Base-by-base conservation (phyloP, 2,797 vertebrate species). In the Lagorchestes hirsutus region DNA sequence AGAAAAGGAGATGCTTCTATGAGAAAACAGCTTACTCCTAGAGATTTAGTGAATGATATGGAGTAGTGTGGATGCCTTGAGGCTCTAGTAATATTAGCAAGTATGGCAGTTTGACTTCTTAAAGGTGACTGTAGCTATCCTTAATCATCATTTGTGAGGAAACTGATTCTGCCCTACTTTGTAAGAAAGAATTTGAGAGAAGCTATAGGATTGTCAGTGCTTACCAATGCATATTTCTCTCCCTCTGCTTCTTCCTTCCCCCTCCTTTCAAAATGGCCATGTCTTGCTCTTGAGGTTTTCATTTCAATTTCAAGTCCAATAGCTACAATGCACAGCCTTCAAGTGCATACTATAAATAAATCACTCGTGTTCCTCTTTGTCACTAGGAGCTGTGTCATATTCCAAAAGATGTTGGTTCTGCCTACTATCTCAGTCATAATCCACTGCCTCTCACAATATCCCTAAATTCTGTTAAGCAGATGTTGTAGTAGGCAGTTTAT, bases 271-370 rank as follows among this genome's bases (percentile, higher is more conserved):
- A 97, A 98, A 97, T 97, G 97, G 97, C 96, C 93, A 94, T 97
- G 95, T 97, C 97, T 97, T 98, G 97, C 97, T 97, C 97, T 95
- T 0, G 2, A 93, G 91, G 97, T 93, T 96, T 96, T 95, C 96
- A 95, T 93, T 54, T 31, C 93, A 95, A 95, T 95, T 96, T 96
- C 97, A 97, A 92, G 97, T 93, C 97, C 96, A 98, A 97, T 97
- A 98, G 98, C 96, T 98, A 98, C 95, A 96, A 97, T 98, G 97
- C 97, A 96, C 98, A 97, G 97, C 98, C 97, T 98, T 98, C 97
- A 98, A 98, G 97, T 98, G 98, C 97, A 93, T 98, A 96, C 98
- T 98, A 98, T 98, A 98, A 98, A 99, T 98, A 98, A 98, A 98
- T 97, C 59, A 97, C 96, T 98, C 98, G 97, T 98, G 98, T 97